These are phyloP conservation scores for Eciton burchellii DNA, from an alignment of 1,140 invertebrate genomes.

Conservation along the genomic window DNA sequence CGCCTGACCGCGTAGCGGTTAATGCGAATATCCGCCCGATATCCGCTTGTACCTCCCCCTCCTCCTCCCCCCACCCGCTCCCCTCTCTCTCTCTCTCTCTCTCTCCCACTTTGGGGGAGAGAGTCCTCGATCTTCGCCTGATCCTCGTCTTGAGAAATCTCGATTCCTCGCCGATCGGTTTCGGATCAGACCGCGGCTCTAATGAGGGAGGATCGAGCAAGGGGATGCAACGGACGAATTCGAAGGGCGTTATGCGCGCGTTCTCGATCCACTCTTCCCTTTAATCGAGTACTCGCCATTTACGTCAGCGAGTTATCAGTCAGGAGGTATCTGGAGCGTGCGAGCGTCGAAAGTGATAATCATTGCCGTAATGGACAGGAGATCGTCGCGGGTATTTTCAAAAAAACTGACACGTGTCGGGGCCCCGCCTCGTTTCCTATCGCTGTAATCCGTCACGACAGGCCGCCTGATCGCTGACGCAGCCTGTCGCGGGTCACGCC, in stretches of 20 bases:
- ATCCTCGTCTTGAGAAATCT: no score
- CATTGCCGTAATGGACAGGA: conserved; percentile 48
- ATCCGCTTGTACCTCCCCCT: no score
- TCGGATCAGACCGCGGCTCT: no score
- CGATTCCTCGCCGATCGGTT: no score
- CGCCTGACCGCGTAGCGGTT: background rate
- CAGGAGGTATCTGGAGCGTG: conserved; percentile 36
- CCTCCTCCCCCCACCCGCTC: no score
- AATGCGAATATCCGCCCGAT: no score
- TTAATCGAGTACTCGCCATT: background rate
- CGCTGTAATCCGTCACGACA: conserved; percentile 57
- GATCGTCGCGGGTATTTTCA: conserved; percentile 40
- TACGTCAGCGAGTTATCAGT: conserved; percentile 29
- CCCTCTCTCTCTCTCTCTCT: no score
- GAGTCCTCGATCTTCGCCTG: no score
- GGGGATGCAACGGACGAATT: background rate
- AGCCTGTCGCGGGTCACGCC: conserved; percentile 49
- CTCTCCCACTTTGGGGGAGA: no score
- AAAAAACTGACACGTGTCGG: conserved; percentile 63
- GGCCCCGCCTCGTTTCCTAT: conserved; percentile 61
- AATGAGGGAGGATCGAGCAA: background rate
- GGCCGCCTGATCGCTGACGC: conserved; percentile 57
- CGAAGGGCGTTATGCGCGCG: background rate
- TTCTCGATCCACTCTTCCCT: background rate
- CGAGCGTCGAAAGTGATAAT: conserved; percentile 37